Evolutionary conservation across 2,113 vertebrate genomes (phyloP), one percentile per base, ranked within the genome.

Genomic region (Ceyx margarethae): DNA sequence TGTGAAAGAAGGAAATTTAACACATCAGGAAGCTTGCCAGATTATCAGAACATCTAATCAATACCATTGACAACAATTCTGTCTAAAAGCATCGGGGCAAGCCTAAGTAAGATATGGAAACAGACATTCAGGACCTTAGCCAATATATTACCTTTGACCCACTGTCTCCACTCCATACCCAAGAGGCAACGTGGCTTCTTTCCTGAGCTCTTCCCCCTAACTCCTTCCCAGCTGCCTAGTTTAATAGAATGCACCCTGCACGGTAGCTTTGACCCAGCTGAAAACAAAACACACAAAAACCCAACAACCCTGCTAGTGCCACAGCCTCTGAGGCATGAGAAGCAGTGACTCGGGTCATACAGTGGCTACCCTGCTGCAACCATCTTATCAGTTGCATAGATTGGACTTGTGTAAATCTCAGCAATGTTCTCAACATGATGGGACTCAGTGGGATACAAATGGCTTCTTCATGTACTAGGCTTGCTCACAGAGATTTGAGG

Each of bases 21-120:
- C 97, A 98, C 97, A 98, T 97, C 97, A 97, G 97, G 97, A 97
- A 98, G 97, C 96, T 97, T 95, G 96, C 96, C 89, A 95, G 97
- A 97, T 98, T 97, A 98, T 98, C 97, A 98, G 97, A 97, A 96
- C 97, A 92, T 96, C 97, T 97, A 97, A 99, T 99, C 99, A 98
- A 99, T 99, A 98, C 95, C 96, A 97, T 96, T 94, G 98, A 98
- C 98, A 97, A 98, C 98, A 98, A 95, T 97, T 96, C 91, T 93
- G 97, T 98, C 98, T 98, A 97, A 98, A 98, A 98, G 98, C 97
- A 97, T 58, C 60, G 92, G 88, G 94, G 94, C 95, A 69, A 78
- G 93, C 96, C 45, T 74, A 93, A 97, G 95, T 58, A 94, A 96
- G 88, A 85, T 93, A 90, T 9, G 69, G 94, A 96, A 94, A 77